Percentiles rank a stretch among this genome's conserved stretches.
phyloP scores from a whole-genome alignment of 2,888 invertebrate genomes.

The Leptopilina drosophilae region DNA sequence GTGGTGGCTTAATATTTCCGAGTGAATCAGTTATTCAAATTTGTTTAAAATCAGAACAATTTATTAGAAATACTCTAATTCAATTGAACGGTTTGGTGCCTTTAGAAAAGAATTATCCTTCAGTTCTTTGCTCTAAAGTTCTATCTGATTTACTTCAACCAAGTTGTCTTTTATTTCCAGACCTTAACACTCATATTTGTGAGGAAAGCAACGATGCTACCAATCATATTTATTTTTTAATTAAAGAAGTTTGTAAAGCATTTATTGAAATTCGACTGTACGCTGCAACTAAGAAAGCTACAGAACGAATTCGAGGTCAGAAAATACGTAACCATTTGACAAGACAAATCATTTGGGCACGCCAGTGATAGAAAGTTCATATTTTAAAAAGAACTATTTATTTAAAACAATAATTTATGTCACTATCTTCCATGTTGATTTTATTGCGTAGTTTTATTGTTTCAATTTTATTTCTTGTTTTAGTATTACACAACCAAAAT shows the following conservation, averaged over 20 bases:
- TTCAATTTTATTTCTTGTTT: neutral
- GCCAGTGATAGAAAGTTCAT: conserved; percentile 32
- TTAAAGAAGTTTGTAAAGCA: conserved; percentile 38
- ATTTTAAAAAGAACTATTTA: neutral
- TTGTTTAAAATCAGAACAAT: conserved; percentile 37
- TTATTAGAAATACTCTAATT: conserved; percentile 13
- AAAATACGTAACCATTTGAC: conserved; percentile 43
- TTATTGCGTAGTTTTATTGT: neutral
- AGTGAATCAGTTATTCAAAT: conserved; percentile 50
- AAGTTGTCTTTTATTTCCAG: conserved; percentile 44
- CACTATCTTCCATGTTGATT: neutral
- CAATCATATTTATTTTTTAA: conserved; percentile 42
- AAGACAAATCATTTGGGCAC: neutral
- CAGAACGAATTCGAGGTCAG: conserved; percentile 13
- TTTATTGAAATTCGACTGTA: conserved; percentile 45
- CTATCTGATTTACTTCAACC: conserved; percentile 45
- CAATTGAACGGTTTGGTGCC: conserved; percentile 19
- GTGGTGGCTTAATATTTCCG: conserved; percentile 47
- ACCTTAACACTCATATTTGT: conserved; percentile 46
- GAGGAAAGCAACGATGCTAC: conserved; percentile 36
- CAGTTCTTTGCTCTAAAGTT: conserved; percentile 47
- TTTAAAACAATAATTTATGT: neutral
- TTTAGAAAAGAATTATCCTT: conserved; percentile 43
- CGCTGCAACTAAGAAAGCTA: conserved; percentile 27
- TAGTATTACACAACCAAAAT: neutral